These are phyloP conservation scores for Todiramphus chloris DNA, from an alignment of 2,113 vertebrate genomes.

Conservation along the genomic window DNA sequence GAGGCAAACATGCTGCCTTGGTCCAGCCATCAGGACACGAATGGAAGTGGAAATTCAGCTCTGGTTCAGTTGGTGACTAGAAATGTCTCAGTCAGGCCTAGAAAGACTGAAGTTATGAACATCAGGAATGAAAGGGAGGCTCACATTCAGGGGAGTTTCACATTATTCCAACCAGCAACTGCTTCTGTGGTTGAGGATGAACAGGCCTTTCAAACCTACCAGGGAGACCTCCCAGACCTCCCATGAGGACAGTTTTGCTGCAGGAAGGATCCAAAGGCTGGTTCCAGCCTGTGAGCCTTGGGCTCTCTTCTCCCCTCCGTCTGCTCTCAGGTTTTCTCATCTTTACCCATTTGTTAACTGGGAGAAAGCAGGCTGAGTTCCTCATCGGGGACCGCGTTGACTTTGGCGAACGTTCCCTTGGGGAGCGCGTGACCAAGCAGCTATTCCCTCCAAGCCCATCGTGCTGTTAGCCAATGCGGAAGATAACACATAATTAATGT, in stretches of 20 bases:
- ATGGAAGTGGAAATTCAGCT: not conserved
- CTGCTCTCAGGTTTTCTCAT: not conserved
- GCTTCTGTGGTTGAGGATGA: not conserved
- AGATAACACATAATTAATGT: not conserved
- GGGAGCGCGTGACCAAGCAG: not conserved
- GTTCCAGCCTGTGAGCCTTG: not conserved
- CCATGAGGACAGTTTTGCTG: not conserved
- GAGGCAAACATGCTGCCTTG: not conserved
- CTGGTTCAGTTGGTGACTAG: too few species aligned
- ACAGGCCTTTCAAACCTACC: not conserved
- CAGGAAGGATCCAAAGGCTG: not conserved
- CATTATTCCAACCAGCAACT: not conserved
- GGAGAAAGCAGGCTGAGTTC: not conserved
- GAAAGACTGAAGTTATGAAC: not conserved
- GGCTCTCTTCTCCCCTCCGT: not conserved
- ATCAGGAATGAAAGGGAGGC: not conserved
- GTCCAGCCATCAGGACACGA: not conserved
- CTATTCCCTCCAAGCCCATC: not conserved
- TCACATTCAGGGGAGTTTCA: not conserved
- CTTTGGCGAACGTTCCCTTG: not conserved
- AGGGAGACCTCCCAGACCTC: not conserved
- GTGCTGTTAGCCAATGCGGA: not conserved
- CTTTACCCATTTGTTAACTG: not conserved
- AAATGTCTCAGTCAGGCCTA: too few species aligned
- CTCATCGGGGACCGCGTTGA: fast-evolving